A percentile compares a stretch with the other conserved stretches of the same genome.
Conservation (phyloP, 2,888 invertebrate genomes). For the Exocentrus adspersus region DNA sequence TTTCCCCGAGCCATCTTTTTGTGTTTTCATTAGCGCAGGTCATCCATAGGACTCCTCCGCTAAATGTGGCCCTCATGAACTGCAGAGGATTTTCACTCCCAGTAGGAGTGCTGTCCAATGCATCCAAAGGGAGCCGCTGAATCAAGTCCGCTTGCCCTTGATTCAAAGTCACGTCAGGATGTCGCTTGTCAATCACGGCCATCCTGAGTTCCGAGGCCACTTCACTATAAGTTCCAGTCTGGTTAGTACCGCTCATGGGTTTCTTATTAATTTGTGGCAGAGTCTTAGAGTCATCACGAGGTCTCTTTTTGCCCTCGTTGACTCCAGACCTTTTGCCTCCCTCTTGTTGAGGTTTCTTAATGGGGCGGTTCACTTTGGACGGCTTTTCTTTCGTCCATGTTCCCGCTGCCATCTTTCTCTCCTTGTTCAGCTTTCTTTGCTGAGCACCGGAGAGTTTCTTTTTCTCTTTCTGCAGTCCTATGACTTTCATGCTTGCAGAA, state of each 20-base stretch:
- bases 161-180: slow-evolving; percentile 2
- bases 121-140: not conserved
- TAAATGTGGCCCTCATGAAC: slow-evolving; percentile 14
- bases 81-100: slow-evolving; percentile 13
- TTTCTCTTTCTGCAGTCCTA: not conserved
- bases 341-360: not conserved
- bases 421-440: not conserved
- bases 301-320: not conserved
- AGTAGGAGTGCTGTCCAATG: not conserved
- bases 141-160: slow-evolving; percentile 15
- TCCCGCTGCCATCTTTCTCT: not conserved
- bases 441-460: not conserved
- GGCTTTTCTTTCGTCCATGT: not conserved
- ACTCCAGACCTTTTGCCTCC: not conserved
- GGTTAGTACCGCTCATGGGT: not conserved
- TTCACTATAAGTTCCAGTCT: not conserved
- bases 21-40: slow-evolving; percentile 17
- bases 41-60: slow-evolving; percentile 16
- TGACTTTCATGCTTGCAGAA: not conserved
- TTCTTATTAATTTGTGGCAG: not conserved
- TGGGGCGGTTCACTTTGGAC: not conserved
- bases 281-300: not conserved
- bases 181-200: slow-evolving; percentile 17
- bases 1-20: too few species aligned
- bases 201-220: not conserved